Base-by-base conservation (phyloP, 2,797 vertebrate genomes). In the Onychomys arenicola region DNA sequence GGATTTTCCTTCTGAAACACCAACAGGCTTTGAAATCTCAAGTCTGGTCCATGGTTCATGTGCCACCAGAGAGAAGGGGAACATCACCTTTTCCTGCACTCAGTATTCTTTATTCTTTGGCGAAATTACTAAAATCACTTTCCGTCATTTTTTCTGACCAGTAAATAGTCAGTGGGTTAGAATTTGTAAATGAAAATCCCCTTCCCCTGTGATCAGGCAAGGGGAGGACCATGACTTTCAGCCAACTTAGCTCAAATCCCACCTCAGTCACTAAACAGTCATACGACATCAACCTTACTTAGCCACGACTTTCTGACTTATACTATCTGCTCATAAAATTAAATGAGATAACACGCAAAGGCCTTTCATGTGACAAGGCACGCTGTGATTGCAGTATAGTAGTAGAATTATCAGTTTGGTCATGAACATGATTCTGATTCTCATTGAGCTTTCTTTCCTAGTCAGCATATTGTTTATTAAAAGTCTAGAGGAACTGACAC, bases 81-180 rank as follows among this genome's bases (percentile, higher is more conserved):
- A 4, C 16, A 29, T 83, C 49, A 8, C 78, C 49, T 75, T 59
- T 86, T 55, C 52, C 40, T 59, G 69, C 14, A 90, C 57, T 96
- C 43, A 52, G 12, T 14, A 19, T 65, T 91, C 90, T 90, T 91
- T 77, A 89, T 55, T 81, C 89, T 80, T 67, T 82, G 61, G 67
- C 12, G 34, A n/a, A 84, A 91, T 95, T 92, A 83, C 61, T 77
- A 29, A 93, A 93, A 86, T 46, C 2, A 76, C 40, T n/a, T 69
- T 84, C 65, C 86, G 86, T 97, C 92, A 61, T 89, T 95, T 95
- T n/a, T 97, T 93, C 81, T 91, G 63, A 93, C 65, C 65, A 77
- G 52, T 40, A 46, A 91, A 67, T 57, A 9, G 65, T 87, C 89
- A 85, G 0, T 0, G 0, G 80, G 84, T 61, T 82, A 92, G 93